Evolutionary conservation across 2,888 invertebrate species (phyloP), one percentile per base, ranked within the genome.

Genomic region (Mythimna impura): DNA sequence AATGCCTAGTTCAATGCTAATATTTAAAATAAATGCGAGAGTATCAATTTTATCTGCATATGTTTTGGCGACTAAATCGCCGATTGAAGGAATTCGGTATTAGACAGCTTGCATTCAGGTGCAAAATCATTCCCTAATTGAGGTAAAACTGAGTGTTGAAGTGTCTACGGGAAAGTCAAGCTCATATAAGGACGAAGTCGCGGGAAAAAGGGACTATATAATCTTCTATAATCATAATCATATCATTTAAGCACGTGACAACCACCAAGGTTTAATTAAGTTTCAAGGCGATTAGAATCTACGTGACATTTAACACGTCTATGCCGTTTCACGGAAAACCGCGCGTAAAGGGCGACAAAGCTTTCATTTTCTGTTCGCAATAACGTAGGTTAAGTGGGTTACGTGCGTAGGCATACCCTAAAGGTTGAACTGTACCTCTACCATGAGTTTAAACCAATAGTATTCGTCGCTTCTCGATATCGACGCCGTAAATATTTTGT

Each of bases 241-340:
- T 83, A 76, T 76, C 78, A 64, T 61, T 47, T 40, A 47, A 60
- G 34, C n/a, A 30, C 50, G 54, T 60, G 73, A 76, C 52, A 25
- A 22, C n/a, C 25, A 25, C 34, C 62, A 70, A 75, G 74, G 68
- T 69, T 77, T 52, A 64, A 66, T 71, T 34, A 47, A 34, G 36
- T 30, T 43, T 58, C 47, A 67, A 58, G 17, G 25, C 58, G 57
- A 62, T 73, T 66, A 55, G 22, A 57, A 66, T 50, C 57, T 78
- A 80, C 82, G 82, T 86, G 80, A 73, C 66, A 47, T 9, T 55
- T 1, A 8, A 36, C 84, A 86, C 73, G 76, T 75, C 10, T 64
- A 57, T 62, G 25, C n/a, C 12, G 54, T 71, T 69, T 43, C 25
- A 69, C 12, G 43, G 55, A 50, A 22, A 50, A 40, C 25, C 60